Base-by-base conservation (phyloP, 2,888 invertebrate species). In the Biston stratarius region DNA sequence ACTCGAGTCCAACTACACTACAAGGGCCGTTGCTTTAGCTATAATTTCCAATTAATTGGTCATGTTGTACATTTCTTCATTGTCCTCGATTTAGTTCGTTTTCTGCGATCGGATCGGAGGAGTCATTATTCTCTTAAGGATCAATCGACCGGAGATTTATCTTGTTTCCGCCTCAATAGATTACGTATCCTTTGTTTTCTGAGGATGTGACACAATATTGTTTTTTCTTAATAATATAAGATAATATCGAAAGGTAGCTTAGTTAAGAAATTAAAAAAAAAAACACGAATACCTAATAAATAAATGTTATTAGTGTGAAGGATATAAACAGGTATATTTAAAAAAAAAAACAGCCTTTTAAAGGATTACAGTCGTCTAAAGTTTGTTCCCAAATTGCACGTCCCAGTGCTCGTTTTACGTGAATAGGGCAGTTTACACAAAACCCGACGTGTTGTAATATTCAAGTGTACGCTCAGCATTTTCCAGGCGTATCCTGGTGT, bases 401-500 rank as follows among this genome's bases (percentile, higher is more conserved):
- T 78, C 77, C 76, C 76, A 64, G 60, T 57, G 77, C 77, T 76
- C 80, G 79, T 75, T 80, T 74, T 71, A 72, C 67, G 71, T 60
- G 67, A 62, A 65, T 74, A 74, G 73, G 78, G 69, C 77, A 77
- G 77, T 79, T 78, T 78, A 73, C 77, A 75, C 77, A 78, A 76
- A 78, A 81, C 78, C 73, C 72, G 63, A 70, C 65, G 72, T 71
- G 60, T 76, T 86, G 76, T 78, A 86, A 84, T 86, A 86, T 86
- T 86, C 73, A 86, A 78, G 76, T 66, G 74, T 75, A 71, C 77
- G 75, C 80, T 83, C 79, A 83, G 70, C 77, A 70, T 73, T 61
- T 61, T 78, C 59, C 59, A 53, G 60, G 70, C 70, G 77, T 75
- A 74, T 78, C 74, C 76, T 71, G 71, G 74, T 71, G 75, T 69